Evolutionary conservation across 2,888 invertebrate genomes (phyloP), one percentile per base, ranked within the genome.

Genomic region (Strigamia crassipes): DNA sequence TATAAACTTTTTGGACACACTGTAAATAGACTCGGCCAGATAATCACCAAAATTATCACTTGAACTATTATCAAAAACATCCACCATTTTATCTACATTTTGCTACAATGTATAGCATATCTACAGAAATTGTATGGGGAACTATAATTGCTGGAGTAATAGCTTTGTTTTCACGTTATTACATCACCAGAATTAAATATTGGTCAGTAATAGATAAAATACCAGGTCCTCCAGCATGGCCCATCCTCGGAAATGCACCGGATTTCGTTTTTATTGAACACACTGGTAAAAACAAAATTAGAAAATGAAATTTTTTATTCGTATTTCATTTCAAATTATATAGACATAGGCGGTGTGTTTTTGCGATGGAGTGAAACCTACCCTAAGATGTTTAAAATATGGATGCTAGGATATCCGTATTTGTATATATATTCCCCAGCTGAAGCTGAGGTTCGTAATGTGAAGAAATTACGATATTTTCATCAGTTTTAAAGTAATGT

Each of bases 221-320:
- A 82, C 91, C 91, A 10, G 92, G 92, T 79, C 92, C 92, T 13
- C 88, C 89, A 0, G 88, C 90, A 6, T 85, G 91, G 80, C 92
- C 92, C 0, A 85, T 92, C 21, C 86, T 92, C 81, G 92, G 92
- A n/a, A 91, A 92, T 86, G 89, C 90, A 27, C 88, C 91, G 80
- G 91, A 92, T 86, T 88, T 91, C 84, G 90, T 27, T 27, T 27
- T 91, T 86, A 90, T 90, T 46, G 90, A 90, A 85, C 90, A 90
- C 84, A 90, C 90, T 85, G 91, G 91, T 90, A 27, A 86, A 66
- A 18, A 51, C 51, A 18, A 18, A 51, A 18, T 1, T 38, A 38
- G 1, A 38, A 1, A 38, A 38, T 10, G 38, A 38, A 9, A 2
- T 38, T 10, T 18, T 51, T 13, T 0, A 18, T 13, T 18, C 8